These are phyloP conservation scores for Cliona cf. orientalis DNA, from an alignment of 37 sponge, comb jelly and placozoan genomes.

Conservation along the genomic window DNA sequence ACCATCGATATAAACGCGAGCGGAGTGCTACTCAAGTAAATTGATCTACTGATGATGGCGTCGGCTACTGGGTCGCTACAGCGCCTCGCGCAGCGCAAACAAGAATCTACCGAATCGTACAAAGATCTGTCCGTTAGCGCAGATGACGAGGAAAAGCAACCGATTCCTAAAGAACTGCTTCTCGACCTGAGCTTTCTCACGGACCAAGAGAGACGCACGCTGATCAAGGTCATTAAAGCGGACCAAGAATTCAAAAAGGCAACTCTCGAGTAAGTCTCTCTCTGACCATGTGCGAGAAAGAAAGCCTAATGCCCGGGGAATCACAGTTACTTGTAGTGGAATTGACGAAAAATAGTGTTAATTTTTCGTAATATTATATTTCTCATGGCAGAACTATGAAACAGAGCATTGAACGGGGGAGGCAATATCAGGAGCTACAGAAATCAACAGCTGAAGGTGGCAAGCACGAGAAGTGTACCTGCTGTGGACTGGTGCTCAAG, in stretches of 20 bases:
- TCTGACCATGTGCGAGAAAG: no score
- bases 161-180: background rate
- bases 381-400: constrained; percentile 14
- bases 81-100: no score
- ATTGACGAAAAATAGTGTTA: background rate
- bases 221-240: background rate
- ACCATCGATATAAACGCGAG: no score
- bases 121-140: no score
- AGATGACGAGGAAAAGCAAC: no score
- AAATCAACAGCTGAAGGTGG: constrained; percentile 5
- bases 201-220: background rate
- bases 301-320: no score
- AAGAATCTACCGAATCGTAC: no score
- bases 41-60: no score
- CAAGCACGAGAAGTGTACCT: background rate
- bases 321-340: no score
- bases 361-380: background rate
- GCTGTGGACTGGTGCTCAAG: background rate
- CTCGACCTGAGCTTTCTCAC: constrained; percentile 28
- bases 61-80: no score
- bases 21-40: no score
- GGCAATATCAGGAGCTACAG: background rate
- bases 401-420: background rate
- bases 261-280: background rate
- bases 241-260: constrained; percentile 8